Conservation (phyloP, 2,888 invertebrate species). For the Ernsta delagoae region DNA sequence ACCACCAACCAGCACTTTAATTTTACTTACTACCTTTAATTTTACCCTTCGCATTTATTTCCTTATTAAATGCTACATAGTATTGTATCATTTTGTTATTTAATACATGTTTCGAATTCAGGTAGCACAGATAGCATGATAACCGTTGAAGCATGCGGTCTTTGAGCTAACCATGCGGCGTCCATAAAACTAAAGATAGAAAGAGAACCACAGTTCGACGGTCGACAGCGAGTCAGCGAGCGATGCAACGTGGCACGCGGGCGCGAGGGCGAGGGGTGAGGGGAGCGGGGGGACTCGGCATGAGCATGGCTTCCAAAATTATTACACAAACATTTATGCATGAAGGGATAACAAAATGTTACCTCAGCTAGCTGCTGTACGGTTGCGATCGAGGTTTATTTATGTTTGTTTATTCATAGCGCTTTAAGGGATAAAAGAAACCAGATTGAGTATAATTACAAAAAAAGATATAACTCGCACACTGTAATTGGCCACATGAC, state of each 20-base stretch:
- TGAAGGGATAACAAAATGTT: conserved; percentile 78
- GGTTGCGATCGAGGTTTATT: conserved; percentile 60
- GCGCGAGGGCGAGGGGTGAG: conserved; percentile 43
- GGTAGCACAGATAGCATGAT: too few relatives aligned
- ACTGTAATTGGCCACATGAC: conserved; percentile 53
- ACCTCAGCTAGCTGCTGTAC: conserved; percentile 66
- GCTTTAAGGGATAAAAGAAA: conserved; percentile 31
- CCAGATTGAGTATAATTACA: conserved; percentile 58
- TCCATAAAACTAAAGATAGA: conserved; percentile 60
- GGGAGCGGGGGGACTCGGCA: conserved; percentile 49
- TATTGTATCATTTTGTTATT: too few relatives aligned
- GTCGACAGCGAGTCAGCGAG: conserved; percentile 43
- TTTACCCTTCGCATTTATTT: too few relatives aligned
- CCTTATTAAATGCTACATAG: too few relatives aligned
- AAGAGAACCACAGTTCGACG: conserved; percentile 59
- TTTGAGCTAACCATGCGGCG: conserved; percentile 44
- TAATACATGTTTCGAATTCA: too few relatives aligned
- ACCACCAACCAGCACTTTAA: too few relatives aligned
- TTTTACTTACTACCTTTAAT: too few relatives aligned
- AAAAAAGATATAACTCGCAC: conserved; percentile 41
- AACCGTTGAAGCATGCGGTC: conserved; percentile 42
- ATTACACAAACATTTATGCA: conserved; percentile 81
- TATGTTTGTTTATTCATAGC: conserved; percentile 62
- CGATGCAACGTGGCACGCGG: conserved; percentile 55
- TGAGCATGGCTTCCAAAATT: conserved; percentile 71